phyloP scores from a whole-genome alignment of 2,888 invertebrate genomes.

The Clivina fossor region DNA sequence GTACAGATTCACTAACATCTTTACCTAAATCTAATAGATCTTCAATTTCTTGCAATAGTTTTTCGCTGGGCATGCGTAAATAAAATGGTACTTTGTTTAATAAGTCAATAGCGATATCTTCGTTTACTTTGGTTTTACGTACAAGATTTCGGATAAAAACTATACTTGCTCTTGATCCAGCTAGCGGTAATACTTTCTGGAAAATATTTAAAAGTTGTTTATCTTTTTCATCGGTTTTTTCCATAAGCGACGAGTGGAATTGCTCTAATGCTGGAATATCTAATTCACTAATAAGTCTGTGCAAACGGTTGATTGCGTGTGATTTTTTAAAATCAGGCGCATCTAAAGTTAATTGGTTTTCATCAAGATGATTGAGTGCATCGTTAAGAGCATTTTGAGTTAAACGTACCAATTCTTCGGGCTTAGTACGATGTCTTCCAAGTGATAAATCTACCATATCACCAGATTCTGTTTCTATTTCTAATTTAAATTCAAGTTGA shows the following conservation, averaged over 20 bases:
- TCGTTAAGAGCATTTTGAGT: conserved; percentile 47
- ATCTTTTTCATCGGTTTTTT: conserved; percentile 38
- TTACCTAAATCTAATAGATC: conserved; percentile 45
- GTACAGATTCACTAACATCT: conserved; percentile 43
- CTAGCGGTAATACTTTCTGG: conserved; percentile 53
- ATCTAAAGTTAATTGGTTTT: conserved; percentile 47
- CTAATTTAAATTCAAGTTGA: conserved; percentile 21
- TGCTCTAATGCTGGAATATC: conserved; percentile 46
- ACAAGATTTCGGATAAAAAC: conserved; percentile 51
- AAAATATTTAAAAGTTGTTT: conserved; percentile 46
- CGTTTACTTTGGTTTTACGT: conserved; percentile 46
- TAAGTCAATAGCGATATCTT: conserved; percentile 47
- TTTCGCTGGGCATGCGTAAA: conserved; percentile 50
- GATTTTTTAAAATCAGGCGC: conserved; percentile 47
- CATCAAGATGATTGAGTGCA: conserved; percentile 48
- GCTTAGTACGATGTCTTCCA: conserved; percentile 46
- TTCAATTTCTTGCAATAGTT: conserved; percentile 49
- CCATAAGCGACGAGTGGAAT: conserved; percentile 41
- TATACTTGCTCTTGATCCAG: conserved; percentile 53
- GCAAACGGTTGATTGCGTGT: conserved; percentile 48
- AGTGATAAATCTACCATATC: conserved; percentile 47
- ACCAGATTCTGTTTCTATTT: conserved; percentile 20
- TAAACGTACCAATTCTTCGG: conserved; percentile 42
- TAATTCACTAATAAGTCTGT: conserved; percentile 46
- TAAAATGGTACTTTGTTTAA: conserved; percentile 52